Conservation (phyloP, 1,140 invertebrate species). For the Polypedilum pembai region DNA sequence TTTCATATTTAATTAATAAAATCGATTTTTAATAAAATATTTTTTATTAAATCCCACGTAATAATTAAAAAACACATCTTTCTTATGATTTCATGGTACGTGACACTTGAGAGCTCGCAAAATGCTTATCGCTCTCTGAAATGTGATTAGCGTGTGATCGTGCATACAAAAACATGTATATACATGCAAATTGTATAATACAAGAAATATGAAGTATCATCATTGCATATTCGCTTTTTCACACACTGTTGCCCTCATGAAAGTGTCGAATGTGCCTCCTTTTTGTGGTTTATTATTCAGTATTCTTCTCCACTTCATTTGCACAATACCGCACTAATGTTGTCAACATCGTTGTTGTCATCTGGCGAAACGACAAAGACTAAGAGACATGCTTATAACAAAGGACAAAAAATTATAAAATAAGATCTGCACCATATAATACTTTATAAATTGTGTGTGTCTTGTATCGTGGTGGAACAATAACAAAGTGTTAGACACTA, state of each 20-base stretch:
- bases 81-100: too few relatives aligned
- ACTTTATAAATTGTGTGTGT: neutral
- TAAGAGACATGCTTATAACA: neutral
- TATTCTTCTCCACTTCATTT: neutral
- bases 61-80: too few relatives aligned
- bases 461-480: neutral
- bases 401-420: neutral
- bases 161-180: neutral
- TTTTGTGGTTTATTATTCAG: constrained; percentile 11
- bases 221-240: neutral
- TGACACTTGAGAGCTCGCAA: too few relatives aligned
- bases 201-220: neutral
- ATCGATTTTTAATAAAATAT: too few relatives aligned
- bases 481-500: constrained; percentile 13
- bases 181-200: neutral
- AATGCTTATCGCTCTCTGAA: neutral
- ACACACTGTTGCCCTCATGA: constrained; percentile 15
- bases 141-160: constrained; percentile 10
- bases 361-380: neutral
- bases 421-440: neutral
- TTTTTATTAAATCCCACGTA: too few relatives aligned
- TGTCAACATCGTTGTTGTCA: constrained; percentile 9
- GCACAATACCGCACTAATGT: constrained; percentile 16
- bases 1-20: too few relatives aligned
- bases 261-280: constrained; percentile 10